Conservation (phyloP, 30 jellyfish, hydroid and myxozoan genomes). For the Pseudorhiza aurosa region DNA sequence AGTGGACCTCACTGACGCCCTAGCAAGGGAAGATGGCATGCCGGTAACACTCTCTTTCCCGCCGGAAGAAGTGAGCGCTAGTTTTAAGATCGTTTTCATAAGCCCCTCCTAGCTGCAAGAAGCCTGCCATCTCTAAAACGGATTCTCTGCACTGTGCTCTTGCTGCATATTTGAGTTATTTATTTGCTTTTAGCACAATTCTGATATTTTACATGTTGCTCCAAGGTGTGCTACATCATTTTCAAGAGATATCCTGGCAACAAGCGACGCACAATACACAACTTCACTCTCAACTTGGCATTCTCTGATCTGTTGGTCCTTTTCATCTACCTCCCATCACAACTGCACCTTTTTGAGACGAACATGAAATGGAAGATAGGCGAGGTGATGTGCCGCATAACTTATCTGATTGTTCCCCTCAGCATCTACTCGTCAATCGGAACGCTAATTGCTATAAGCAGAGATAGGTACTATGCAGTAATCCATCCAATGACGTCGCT, state of each 20-base stretch:
- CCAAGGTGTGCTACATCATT: constrained; percentile 65
- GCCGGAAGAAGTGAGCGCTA: too few species aligned
- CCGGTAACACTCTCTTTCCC: too few species aligned
- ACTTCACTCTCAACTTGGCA: constrained; percentile 85
- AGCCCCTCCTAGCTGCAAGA: too few species aligned
- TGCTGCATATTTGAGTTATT: too few species aligned
- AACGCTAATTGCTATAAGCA: constrained; percentile 83
- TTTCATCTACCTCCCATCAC: constrained; percentile 82
- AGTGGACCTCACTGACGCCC: too few species aligned
- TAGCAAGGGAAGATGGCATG: too few species aligned
- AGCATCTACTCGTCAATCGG: constrained; percentile 88
- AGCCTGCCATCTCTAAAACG: too few species aligned
- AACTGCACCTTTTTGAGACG: constrained; percentile 48
- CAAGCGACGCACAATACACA: constrained; percentile 87
- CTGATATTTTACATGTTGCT: neutral
- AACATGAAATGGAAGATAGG: constrained; percentile 87
- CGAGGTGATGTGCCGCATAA: constrained; percentile 70
- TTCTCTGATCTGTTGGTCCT: constrained; percentile 80
- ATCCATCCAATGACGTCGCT: constrained; percentile 77
- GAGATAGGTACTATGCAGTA: constrained; percentile 84
- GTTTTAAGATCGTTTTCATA: too few species aligned
- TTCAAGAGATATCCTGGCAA: constrained; percentile 36
- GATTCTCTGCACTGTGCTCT: too few species aligned
- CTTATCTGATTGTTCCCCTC: constrained; percentile 66
- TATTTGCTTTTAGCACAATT: too few species aligned